Evolutionary conservation across 2,113 vertebrate genomes (phyloP), one percentile per base, ranked within the genome.

Genomic region (Balaenoptera acutorostrata): DNA sequence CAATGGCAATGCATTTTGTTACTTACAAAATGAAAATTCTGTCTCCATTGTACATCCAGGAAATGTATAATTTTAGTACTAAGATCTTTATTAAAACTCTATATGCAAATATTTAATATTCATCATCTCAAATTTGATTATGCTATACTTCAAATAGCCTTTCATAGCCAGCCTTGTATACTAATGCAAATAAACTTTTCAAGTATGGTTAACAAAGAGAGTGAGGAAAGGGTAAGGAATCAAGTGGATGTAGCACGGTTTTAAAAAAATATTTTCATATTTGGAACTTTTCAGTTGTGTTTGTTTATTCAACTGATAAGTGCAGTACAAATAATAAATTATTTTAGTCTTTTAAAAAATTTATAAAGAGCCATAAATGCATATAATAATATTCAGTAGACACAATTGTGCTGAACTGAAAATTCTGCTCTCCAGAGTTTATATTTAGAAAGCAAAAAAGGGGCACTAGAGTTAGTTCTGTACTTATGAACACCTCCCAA

Each of bases 321-420:
- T 77, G 31, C 3, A 96, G 77, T 78, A 86, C 77, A 82, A 97
- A 82, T 71, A 96, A 82, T 55, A 78, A 61, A 63, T 85, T 80
- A 64, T 61, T 97, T 64, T 66, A 85, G n/a, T 44, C 5, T 96
- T 93, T 94, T 71, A 69, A 87, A 86, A 86, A 41, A 21, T 87
- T 44, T 84, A 93, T n/a, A 36, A 88, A 90, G 46, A 81, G 15
- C 1, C 36, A 68, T 63, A 94, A 75, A 46, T 97, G 21, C 18
- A 91, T 52, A 12, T 3, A 95, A 31, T 81, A n/a, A 31, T 87
- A 36, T 20, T 33, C 3, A 63, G 18, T 64, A 61, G 39, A 71
- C 69, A 61, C 7, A 88, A 29, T 39, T 93, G 15, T 82, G 33
- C 25, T 91, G 61, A 93, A 52, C 18, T 63, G 78, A 92, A 31